Conservation (phyloP, 2,888 invertebrate genomes). For the Cotesia congregata region DNA sequence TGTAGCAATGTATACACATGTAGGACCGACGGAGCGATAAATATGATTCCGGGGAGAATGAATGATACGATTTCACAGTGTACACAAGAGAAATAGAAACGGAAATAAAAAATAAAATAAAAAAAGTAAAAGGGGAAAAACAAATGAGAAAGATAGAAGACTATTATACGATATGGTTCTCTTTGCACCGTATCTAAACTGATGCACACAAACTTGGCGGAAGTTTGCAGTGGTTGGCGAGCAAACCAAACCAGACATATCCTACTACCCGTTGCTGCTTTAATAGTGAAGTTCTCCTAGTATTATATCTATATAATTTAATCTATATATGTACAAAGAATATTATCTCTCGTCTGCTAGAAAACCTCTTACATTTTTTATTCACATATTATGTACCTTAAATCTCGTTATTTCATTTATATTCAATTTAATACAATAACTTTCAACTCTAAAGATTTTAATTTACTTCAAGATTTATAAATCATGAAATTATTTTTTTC, state of each 20-base stretch:
- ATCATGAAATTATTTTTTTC: neutral
- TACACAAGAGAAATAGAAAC: neutral
- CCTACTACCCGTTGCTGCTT: neutral
- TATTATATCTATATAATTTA: slow-evolving; percentile 19
- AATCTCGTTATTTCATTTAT: neutral
- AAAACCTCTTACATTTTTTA: neutral
- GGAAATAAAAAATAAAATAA: neutral
- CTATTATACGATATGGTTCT: slow-evolving; percentile 17
- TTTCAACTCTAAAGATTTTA: slow-evolving; percentile 19
- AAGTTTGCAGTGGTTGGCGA: slow-evolving; percentile 21
- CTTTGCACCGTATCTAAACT: slow-evolving; percentile 22
- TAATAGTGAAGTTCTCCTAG: slow-evolving; percentile 11
- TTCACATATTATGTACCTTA: neutral
- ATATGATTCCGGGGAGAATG: slow-evolving; percentile 10
- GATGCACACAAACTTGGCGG: slow-evolving; percentile 17
- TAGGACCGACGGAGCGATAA: slow-evolving; percentile 11
- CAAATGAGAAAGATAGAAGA: neutral
- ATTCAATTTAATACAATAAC: neutral
- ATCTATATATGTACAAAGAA: neutral
- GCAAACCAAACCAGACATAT: neutral
- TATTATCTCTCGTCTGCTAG: neutral
- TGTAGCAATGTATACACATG: slow-evolving; percentile 8
- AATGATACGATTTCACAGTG: slow-evolving; percentile 26
- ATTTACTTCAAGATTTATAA: neutral
- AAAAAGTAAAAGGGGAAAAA: neutral